A percentile compares a stretch with the other conserved stretches of the same genome.
Evolutionary conservation across 2,797 vertebrate species (phyloP).

Genomic region (Gymnothorax reevesii): DNA sequence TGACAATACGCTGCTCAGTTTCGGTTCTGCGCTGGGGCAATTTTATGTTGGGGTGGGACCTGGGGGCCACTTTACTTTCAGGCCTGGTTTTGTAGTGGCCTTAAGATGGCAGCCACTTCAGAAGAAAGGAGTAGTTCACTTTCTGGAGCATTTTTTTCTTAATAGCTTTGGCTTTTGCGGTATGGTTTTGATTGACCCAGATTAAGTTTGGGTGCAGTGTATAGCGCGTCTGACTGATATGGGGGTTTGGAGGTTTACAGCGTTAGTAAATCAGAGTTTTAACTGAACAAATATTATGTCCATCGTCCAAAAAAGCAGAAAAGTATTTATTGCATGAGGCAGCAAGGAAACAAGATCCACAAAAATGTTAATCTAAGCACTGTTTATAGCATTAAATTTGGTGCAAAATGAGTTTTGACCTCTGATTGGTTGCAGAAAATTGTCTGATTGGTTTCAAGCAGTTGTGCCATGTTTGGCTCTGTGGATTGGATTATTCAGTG

Average conservation of each 20-base stretch:
- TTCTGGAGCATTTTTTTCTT: background rate
- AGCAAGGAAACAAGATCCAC: too few relatives aligned
- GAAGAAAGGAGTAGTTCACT: background rate
- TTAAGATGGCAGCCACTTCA: background rate
- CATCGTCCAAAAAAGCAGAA: too few relatives aligned
- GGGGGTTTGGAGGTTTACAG: background rate
- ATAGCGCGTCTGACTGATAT: background rate
- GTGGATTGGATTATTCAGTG: too few relatives aligned
- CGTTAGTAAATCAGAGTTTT: too few relatives aligned
- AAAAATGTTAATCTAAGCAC: too few relatives aligned
- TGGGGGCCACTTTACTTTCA: background rate
- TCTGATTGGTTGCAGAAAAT: too few relatives aligned
- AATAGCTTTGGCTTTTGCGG: background rate
- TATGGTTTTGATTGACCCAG: background rate
- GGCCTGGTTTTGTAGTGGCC: background rate
- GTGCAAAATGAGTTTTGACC: too few relatives aligned
- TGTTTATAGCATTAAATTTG: too few relatives aligned
- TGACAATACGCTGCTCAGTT: background rate
- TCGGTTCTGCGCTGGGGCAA: background rate
- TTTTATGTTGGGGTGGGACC: background rate
- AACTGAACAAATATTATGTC: too few relatives aligned
- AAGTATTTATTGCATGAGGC: too few relatives aligned
- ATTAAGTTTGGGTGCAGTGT: background rate
- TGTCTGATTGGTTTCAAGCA: too few relatives aligned
- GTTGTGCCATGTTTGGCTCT: too few relatives aligned